Percentiles rank a stretch among this genome's conserved stretches.
Evolutionary conservation across 2,797 vertebrate species (phyloP).

Genomic region (Channa striata): DNA sequence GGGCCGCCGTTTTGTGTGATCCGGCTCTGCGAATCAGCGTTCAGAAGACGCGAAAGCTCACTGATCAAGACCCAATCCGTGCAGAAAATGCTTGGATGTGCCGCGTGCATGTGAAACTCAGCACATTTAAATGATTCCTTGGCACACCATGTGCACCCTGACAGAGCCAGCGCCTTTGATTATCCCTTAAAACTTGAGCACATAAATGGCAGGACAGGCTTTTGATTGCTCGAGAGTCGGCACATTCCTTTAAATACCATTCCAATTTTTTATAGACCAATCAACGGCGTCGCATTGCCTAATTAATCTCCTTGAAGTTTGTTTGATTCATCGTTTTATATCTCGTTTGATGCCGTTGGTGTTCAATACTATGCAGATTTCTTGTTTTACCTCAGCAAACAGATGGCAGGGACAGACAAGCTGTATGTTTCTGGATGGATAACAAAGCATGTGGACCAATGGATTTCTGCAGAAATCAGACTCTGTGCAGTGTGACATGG

Average conservation of each 20-base stretch:
- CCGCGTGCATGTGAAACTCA: constrained; percentile 39
- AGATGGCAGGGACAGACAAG: constrained; percentile 60
- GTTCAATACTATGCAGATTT: constrained; percentile 69
- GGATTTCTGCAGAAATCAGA: constrained; percentile 25
- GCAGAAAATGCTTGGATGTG: constrained; percentile 29
- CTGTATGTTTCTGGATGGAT: constrained; percentile 39
- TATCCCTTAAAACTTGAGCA: constrained; percentile 72
- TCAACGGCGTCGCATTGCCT: constrained; percentile 58
- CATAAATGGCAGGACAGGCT: constrained; percentile 68
- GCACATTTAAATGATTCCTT: constrained; percentile 61
- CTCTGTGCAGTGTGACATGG: constrained; percentile 24
- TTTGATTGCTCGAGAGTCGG: constrained; percentile 73
- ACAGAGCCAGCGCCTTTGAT: constrained; percentile 61
- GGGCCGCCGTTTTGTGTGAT: constrained; percentile 30
- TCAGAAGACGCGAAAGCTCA: constrained; percentile 41
- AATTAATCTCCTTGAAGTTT: constrained; percentile 75
- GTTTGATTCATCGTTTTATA: constrained; percentile 63
- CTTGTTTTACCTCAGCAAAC: constrained; percentile 60
- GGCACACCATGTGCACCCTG: constrained; percentile 32
- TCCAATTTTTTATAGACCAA: constrained; percentile 69
- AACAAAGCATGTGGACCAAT: constrained; percentile 39
- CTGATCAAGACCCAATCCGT: constrained; percentile 45
- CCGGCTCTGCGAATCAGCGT: constrained; percentile 16
- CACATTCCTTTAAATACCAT: constrained; percentile 59
- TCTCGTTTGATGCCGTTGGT: constrained; percentile 64